A percentile compares a stretch with the other conserved stretches of the same genome.
These are phyloP conservation scores for Microdon myrmicae DNA, from an alignment of 2,888 invertebrate genomes.

Conservation along the genomic window DNA sequence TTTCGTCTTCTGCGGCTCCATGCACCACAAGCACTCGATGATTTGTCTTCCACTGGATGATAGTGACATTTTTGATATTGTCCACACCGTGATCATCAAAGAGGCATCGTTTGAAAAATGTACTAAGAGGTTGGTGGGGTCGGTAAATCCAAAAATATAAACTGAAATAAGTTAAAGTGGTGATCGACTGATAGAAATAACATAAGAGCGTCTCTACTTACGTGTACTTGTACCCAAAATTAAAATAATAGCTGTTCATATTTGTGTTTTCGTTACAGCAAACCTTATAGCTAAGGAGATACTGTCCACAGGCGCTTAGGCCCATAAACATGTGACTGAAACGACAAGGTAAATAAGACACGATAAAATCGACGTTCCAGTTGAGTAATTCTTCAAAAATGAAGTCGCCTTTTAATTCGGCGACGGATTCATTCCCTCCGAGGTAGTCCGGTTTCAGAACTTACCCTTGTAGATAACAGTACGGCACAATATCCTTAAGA, in stretches of 20 bases:
- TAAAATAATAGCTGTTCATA: slow-evolving; percentile 70
- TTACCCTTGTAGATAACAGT: slow-evolving; percentile 68
- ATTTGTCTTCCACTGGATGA: slow-evolving; percentile 74
- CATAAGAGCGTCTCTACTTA: slow-evolving; percentile 65
- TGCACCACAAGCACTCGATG: slow-evolving; percentile 72
- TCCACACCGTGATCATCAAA: slow-evolving; percentile 74
- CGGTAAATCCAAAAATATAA: slow-evolving; percentile 67
- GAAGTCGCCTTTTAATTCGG: background rate
- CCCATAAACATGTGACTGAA: slow-evolving; percentile 92
- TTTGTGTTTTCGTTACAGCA: slow-evolving; percentile 71
- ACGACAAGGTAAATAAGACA: slow-evolving; percentile 47
- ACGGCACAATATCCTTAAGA: slow-evolving; percentile 73
- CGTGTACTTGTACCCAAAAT: slow-evolving; percentile 73
- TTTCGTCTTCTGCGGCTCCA: slow-evolving; percentile 67
- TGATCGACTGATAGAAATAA: background rate
- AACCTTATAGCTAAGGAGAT: slow-evolving; percentile 84
- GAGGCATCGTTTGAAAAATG: slow-evolving; percentile 70
- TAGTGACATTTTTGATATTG: slow-evolving; percentile 71
- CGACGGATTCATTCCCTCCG: background rate
- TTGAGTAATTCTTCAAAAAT: background rate
- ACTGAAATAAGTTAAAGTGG: slow-evolving; percentile 49
- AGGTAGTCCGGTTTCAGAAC: slow-evolving; percentile 8
- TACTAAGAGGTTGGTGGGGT: slow-evolving; percentile 63
- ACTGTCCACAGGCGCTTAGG: slow-evolving; percentile 93
- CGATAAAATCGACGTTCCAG: background rate